Percentiles rank a stretch among this genome's conserved stretches.
These are phyloP conservation scores for Pediacus dermestoides DNA, from an alignment of 2,888 invertebrate genomes.

Conservation along the genomic window DNA sequence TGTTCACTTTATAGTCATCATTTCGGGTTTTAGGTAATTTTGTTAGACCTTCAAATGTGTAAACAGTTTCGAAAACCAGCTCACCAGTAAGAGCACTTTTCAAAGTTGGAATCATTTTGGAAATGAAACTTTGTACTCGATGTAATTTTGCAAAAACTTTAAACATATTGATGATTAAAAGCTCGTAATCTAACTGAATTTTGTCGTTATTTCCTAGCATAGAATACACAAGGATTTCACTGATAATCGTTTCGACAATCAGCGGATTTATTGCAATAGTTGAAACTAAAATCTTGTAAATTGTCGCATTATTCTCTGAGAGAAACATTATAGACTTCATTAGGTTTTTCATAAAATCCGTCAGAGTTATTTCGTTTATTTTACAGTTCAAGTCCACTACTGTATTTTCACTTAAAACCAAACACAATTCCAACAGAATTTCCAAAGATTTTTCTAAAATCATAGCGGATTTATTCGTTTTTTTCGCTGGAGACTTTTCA, in stretches of 20 bases:
- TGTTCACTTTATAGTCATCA: conserved; percentile 22
- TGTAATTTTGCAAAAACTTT: conserved; percentile 44
- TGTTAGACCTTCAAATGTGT: conserved; percentile 22
- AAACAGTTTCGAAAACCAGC: conserved; percentile 15
- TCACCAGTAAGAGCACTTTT: conserved; percentile 26
- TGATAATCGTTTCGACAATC: conserved; percentile 36
- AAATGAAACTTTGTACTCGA: conserved; percentile 42
- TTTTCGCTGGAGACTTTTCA: conserved; percentile 22
- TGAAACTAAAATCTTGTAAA: conserved; percentile 36
- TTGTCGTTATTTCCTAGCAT: conserved; percentile 32
- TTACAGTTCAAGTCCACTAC: conserved; percentile 27
- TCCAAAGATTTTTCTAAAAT: conserved; percentile 31
- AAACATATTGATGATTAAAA: conserved; percentile 37
- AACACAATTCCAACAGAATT: conserved; percentile 29
- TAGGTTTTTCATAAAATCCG: conserved; percentile 37
- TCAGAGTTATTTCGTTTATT: conserved; percentile 33
- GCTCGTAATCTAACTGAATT: conserved; percentile 30
- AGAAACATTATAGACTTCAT: conserved; percentile 32
- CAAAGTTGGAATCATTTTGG: conserved; percentile 39
- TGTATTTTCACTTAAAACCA: conserved; percentile 25
- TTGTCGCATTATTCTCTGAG: conserved; percentile 28
- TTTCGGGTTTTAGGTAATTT: conserved; percentile 14
- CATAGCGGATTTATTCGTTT: conserved; percentile 10
- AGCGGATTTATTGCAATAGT: conserved; percentile 42
- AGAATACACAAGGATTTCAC: conserved; percentile 35